phyloP scores from a whole-genome alignment of 2,113 vertebrate species.

The Phocoena sinus region DNA sequence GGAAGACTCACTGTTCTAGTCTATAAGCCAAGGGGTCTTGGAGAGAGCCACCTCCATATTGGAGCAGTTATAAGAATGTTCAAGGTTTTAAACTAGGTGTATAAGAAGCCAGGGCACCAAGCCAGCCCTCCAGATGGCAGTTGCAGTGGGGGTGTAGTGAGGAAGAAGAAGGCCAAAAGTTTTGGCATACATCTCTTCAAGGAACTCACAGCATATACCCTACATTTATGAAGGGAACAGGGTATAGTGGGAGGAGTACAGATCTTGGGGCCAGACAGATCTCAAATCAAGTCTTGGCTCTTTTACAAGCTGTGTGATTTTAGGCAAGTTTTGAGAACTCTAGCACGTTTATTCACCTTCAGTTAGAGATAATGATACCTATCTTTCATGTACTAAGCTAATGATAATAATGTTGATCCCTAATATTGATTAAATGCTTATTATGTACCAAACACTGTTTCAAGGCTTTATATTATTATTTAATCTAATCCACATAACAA shows the following conservation, averaged over 20 bases:
- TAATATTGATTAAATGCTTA: background rate
- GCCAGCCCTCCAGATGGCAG: background rate
- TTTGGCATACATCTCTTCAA: background rate
- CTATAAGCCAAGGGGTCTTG: background rate
- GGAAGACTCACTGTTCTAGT: background rate
- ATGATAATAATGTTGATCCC: conserved; percentile 15
- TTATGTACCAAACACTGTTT: background rate
- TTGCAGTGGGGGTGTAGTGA: background rate
- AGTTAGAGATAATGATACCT: background rate
- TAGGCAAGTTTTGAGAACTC: background rate
- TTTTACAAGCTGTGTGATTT: conserved; percentile 3
- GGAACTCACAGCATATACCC: background rate
- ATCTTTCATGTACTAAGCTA: conserved; percentile 5
- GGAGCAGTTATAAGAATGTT: background rate
- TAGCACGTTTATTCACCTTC: background rate
- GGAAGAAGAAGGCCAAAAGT: background rate
- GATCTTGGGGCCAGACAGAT: background rate
- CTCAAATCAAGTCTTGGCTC: background rate
- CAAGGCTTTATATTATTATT: background rate
- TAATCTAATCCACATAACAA: background rate
- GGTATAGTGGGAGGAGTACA: background rate
- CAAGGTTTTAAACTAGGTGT: conserved; percentile 19
- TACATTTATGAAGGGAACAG: background rate
- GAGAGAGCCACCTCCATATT: background rate
- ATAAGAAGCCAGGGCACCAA: background rate